Evolutionary conservation across 2,888 invertebrate genomes (phyloP), one percentile per base, ranked within the genome.

Genomic region (Frankliniella fusca): DNA sequence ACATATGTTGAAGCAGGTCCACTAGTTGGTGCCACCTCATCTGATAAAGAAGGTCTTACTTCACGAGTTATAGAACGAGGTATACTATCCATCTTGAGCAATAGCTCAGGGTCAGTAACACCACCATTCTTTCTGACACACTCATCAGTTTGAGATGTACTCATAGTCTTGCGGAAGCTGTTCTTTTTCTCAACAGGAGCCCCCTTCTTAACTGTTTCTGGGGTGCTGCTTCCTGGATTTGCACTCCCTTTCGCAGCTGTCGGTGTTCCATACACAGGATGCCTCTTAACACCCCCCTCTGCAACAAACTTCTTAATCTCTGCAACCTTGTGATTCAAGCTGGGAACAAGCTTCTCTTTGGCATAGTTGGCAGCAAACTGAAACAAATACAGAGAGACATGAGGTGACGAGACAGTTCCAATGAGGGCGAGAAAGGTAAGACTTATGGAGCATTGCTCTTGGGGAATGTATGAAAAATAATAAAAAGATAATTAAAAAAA

Each of bases 341-440:
- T 95, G 87, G 94, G 93, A 84, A 97, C 93, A 27, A 97, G 90
- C 85, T 95, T 94, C 85, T 97, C 96, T 87, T 94, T 94, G 81
- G 96, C 96, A 89, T 95, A 97, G 87, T 97, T 95, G 28, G 97
- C 97, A 81, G 97, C 97, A 90, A 95, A 95, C 90, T 90, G 86
- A 81, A 87, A 88, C 85, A 83, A 84, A 84, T 85, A 84, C 81
- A 70, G 65, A 49, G 65, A 49, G 48, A 28, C 20, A 27, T 38
- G 38, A 15, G 54, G 61, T 61, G 18, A 61, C 5, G 38, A 38
- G 38, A 5, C 3, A 38, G 38, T 38, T 38, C 38, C 38, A 38
- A 38, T 3, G 28, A n/a, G 1, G 23, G 23, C 20, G 5, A n/a
- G 20, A 1, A 1, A n/a, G 76, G 48, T 65, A 81, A n/a, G n/a